Base-by-base conservation (phyloP, 2,113 vertebrate species). In the Apodemus sylvaticus region DNA sequence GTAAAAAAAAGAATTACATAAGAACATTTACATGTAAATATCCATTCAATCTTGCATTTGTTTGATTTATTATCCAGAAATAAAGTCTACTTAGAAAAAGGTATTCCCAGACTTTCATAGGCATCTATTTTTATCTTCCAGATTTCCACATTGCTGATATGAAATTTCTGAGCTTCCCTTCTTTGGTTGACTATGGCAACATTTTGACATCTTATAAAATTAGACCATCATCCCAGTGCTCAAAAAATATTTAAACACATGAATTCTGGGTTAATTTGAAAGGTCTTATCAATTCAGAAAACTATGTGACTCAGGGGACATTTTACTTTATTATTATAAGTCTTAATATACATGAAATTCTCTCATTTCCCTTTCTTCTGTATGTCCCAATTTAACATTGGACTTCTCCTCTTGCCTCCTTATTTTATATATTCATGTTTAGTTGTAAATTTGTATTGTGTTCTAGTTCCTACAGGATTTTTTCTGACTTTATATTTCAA, bases 261-360 rank as follows among this genome's bases (percentile, higher is more conserved):
- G 13, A 55, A 2, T 6, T 19, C 10, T 82, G 1, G 13, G 11
- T 82, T 89, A 17, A 78, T n/a, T 77, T 34, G 14, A 71, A 66
- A 42, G 0, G 13, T 60, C 0, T 39, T 53, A 55, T 62, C 1
- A 89, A 77, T 73, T 29, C 66, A 39, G 34, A 89, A 93, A 60
- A 1, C 17, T 26, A 26, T 20, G 1, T 39, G 11, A 60, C 5
- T 78, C 70, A 1, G 24, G 26, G 20, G 12, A 70, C 2, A 55
- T 45, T 90, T 92, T 34, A 76, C 26, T 68, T 55, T 86, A 45
- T 45, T 82, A 6, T 68, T 16, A n/a, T 68, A 74, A 45, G 1
- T 45, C 22, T 29, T 2, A 10, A 8, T 26, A 34, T 14, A 5
- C 12, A 31, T 6, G 3, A 0, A 29, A 34, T 51, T 6, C 7